These are phyloP conservation scores for Trididemnum clinides DNA, from an alignment of 23 tunicate species.

Conservation along the genomic window DNA sequence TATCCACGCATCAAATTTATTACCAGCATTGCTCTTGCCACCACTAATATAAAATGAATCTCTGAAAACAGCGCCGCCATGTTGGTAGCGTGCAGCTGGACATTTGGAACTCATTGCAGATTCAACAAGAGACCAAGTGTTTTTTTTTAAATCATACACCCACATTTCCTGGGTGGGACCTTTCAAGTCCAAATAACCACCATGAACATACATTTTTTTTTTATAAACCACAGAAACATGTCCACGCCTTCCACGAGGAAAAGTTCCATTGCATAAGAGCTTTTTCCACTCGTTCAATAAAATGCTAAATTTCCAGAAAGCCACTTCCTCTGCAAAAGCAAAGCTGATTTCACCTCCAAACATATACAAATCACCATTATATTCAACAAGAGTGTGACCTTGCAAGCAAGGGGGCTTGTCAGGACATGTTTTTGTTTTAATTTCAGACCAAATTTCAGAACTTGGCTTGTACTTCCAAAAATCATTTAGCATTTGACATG, in stretches of 20 bases:
- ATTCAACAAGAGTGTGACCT: slow-evolving; percentile 74
- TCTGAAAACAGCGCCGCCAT: slow-evolving; percentile 44
- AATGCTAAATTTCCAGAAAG: slow-evolving; percentile 64
- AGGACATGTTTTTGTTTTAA: slow-evolving; percentile 12
- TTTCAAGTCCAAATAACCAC: slow-evolving; percentile 80
- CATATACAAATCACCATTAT: slow-evolving; percentile 47
- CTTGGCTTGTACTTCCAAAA: slow-evolving; percentile 62
- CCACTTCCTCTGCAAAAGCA: slow-evolving; percentile 69
- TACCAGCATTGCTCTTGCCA: slow-evolving; percentile 56
- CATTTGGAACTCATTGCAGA: neutral
- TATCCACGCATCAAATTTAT: slow-evolving; percentile 45
- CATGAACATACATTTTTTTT: slow-evolving; percentile 67
- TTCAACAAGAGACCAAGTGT: slow-evolving; percentile 32
- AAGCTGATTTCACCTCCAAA: slow-evolving; percentile 88
- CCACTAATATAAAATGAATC: slow-evolving; percentile 75
- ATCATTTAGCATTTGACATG: slow-evolving; percentile 49
- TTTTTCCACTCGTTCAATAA: slow-evolving; percentile 37
- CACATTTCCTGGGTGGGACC: slow-evolving; percentile 78
- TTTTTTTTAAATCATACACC: slow-evolving; percentile 48
- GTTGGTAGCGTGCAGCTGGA: slow-evolving; percentile 64
- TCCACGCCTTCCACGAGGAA: slow-evolving; percentile 57
- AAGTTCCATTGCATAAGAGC: neutral
- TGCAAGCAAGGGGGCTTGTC: slow-evolving; percentile 62
- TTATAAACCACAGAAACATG: slow-evolving; percentile 68
- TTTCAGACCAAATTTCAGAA: slow-evolving; percentile 33